Percentiles rank a stretch among this genome's conserved stretches.
Conservation (phyloP, 2,888 invertebrate genomes). For the Lasioglossum figueresi region DNA sequence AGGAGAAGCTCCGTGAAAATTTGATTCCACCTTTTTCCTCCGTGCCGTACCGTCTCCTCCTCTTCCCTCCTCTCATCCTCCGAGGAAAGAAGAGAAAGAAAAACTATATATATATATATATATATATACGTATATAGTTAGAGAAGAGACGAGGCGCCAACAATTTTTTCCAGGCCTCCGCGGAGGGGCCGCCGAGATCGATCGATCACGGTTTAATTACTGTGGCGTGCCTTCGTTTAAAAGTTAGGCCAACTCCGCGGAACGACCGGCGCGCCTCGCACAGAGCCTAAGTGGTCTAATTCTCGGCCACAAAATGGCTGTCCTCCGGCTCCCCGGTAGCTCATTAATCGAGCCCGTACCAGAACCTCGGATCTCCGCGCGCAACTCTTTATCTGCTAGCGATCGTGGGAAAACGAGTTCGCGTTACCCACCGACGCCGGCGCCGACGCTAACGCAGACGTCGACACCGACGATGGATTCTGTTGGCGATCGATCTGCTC, state of each 20-base stretch:
- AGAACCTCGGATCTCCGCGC: conserved; percentile 41
- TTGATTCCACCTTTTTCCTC: neutral
- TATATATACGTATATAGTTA: neutral
- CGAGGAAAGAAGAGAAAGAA: neutral
- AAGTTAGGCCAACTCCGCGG: conserved; percentile 59
- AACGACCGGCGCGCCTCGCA: conserved; percentile 48
- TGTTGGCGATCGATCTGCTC: neutral
- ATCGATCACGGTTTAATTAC: conserved; percentile 54
- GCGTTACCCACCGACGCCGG: conserved; percentile 16
- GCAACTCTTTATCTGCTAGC: conserved; percentile 55
- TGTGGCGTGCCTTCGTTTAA: conserved; percentile 63
- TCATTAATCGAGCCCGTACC: conserved; percentile 55
- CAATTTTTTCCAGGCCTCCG: neutral
- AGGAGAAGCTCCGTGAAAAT: conserved; percentile 23
- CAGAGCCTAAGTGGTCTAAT: conserved; percentile 70
- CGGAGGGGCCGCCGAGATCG: conserved; percentile 17
- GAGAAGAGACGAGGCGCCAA: neutral
- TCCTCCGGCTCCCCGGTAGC: conserved; percentile 62
- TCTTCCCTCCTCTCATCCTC: neutral
- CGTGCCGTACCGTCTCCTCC: neutral
- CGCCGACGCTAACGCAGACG: neutral
- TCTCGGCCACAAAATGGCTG: conserved; percentile 65
- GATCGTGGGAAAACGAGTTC: conserved; percentile 25
- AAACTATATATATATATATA: too few species aligned
- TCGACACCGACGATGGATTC: neutral